Evolutionary conservation across 2,888 invertebrate genomes (phyloP).

Genomic region (Gandaritis pyraliata): DNA sequence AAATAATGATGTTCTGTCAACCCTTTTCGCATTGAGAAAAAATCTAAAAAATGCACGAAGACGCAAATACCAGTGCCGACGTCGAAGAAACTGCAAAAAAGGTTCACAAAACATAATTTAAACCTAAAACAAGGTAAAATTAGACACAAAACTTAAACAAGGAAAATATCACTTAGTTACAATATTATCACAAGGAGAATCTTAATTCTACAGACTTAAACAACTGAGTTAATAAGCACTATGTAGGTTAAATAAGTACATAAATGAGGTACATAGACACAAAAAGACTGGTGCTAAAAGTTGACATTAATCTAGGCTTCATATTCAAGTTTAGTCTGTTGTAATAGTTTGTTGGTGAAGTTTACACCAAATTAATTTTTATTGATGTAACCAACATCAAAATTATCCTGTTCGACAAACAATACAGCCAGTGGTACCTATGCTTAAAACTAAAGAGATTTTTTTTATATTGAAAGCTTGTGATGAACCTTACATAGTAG

Average conservation of each 20-base stretch:
- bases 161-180: conserved; percentile 36
- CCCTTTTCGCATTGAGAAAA: background rate
- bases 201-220: conserved; percentile 18
- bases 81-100: background rate
- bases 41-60: background rate
- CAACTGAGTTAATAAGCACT: conserved; percentile 15
- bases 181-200: conserved; percentile 38
- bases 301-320: background rate
- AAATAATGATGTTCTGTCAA: conserved; percentile 1
- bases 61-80: background rate
- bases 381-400: too few relatives aligned
- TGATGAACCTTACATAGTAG: too few relatives aligned
- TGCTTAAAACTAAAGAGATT: too few relatives aligned
- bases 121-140: conserved; percentile 1
- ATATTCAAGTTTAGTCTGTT: too few relatives aligned
- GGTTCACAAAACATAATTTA: conserved; percentile 4
- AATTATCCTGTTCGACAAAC: too few relatives aligned
- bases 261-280: conserved; percentile 17
- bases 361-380: too few relatives aligned
- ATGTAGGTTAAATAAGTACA: conserved; percentile 13
- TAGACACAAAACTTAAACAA: conserved; percentile 25
- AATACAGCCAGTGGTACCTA: too few relatives aligned
- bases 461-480: too few relatives aligned
- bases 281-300: background rate
- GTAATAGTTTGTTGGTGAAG: too few relatives aligned